A percentile compares a stretch with the other conserved stretches of the same genome.
phyloP scores from a whole-genome alignment of 2,888 invertebrate species.

The Pterostichus niger region DNA sequence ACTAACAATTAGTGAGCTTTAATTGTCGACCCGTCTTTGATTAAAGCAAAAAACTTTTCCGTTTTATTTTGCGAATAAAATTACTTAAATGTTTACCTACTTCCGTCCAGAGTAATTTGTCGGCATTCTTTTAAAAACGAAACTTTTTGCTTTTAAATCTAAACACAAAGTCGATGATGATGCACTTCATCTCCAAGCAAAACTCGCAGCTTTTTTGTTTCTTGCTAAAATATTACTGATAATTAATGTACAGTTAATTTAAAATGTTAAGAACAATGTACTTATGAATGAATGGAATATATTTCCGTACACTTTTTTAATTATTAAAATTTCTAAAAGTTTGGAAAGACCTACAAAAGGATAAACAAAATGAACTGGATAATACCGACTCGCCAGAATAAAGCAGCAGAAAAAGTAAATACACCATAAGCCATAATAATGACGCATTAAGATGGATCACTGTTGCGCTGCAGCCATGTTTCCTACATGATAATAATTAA shows the following conservation, averaged over 20 bases:
- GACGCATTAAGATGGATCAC: conserved; percentile 56
- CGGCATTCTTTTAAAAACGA: conserved; percentile 5
- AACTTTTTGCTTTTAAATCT: conserved; percentile 9
- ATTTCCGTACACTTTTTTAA: conserved; percentile 43
- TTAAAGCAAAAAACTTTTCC: conserved; percentile 46
- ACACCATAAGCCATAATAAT: conserved; percentile 62
- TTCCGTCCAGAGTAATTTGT: not conserved
- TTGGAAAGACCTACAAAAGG: conserved; percentile 54
- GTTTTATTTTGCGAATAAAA: conserved; percentile 56
- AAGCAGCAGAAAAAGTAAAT: conserved; percentile 61
- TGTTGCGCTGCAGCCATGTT: not conserved
- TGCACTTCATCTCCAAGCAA: not conserved
- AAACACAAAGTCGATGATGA: conserved; percentile 28
- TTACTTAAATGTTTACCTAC: conserved; percentile 57
- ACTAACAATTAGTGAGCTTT: conserved; percentile 51
- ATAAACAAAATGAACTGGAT: conserved; percentile 54
- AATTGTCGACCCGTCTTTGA: conserved; percentile 48
- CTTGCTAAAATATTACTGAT: not conserved
- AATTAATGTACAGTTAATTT: conserved; percentile 47
- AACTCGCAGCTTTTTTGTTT: conserved; percentile 13
- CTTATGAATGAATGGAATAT: conserved; percentile 15
- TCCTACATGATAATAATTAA: conserved; percentile 40
- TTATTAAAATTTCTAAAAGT: conserved; percentile 53
- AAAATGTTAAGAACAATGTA: conserved; percentile 39
- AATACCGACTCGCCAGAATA: conserved; percentile 36